A percentile compares a stretch with the other conserved stretches of the same genome.
These are phyloP conservation scores for Dicentrarchus labrax DNA, from an alignment of 2,113 vertebrate species.

Conservation along the genomic window DNA sequence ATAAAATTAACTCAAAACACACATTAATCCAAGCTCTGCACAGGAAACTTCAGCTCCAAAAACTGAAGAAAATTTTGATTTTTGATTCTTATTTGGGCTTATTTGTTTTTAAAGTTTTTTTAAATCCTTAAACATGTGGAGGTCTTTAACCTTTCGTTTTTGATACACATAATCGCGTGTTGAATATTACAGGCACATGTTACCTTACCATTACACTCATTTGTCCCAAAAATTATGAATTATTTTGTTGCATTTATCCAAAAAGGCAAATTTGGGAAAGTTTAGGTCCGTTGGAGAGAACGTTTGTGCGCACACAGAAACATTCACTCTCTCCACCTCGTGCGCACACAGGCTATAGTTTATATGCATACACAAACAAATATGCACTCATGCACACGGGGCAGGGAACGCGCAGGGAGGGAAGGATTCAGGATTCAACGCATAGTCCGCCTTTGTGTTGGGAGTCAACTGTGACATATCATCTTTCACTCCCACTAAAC, in stretches of 20 bases:
- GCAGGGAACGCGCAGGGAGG: neutral
- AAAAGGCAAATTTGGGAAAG: neutral
- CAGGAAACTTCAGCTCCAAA: neutral
- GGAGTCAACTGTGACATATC: conserved; percentile 47
- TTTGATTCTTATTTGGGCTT: neutral
- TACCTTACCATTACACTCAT: neutral
- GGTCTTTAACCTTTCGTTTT: neutral
- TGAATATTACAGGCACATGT: neutral
- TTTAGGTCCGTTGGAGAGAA: neutral
- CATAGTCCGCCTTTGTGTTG: conserved; percentile 15
- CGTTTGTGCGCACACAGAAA: neutral
- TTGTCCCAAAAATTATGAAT: neutral
- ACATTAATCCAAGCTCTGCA: neutral
- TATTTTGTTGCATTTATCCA: neutral
- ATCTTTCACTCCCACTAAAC: conserved; percentile 49
- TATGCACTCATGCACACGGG: neutral
- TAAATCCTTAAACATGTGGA: neutral
- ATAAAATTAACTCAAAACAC: neutral
- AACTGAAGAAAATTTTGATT: neutral
- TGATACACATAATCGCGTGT: no score
- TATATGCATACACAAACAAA: conserved; percentile 11
- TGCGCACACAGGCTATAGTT: neutral
- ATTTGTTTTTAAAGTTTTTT: neutral
- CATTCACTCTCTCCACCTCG: neutral
- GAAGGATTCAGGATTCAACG: neutral